A percentile compares a stretch with the other conserved stretches of the same genome.
phyloP scores from a whole-genome alignment of 1,140 invertebrate genomes.

The Drusus annulatus region DNA sequence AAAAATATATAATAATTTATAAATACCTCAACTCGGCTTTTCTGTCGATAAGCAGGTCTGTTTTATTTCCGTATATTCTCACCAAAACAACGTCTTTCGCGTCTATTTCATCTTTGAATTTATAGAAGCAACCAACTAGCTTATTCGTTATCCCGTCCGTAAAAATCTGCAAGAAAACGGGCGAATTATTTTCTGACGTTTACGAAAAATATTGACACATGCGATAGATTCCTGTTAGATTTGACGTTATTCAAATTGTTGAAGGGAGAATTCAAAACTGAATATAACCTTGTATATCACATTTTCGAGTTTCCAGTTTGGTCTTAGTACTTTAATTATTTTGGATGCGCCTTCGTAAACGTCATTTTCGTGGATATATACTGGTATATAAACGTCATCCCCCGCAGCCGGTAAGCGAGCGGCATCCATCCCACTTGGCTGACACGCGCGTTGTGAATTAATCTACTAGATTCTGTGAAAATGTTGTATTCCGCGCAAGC shows the following conservation, averaged over 20 bases:
- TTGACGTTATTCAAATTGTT: not conserved
- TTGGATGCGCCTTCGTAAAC: constrained; percentile 71
- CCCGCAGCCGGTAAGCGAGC: constrained; percentile 13
- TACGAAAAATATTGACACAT: no score
- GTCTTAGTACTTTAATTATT: constrained; percentile 71
- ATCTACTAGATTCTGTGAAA: not conserved
- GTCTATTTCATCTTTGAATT: constrained; percentile 61
- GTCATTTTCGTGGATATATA: constrained; percentile 71
- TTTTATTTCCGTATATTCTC: constrained; percentile 91
- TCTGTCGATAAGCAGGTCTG: constrained; percentile 91
- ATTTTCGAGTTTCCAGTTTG: constrained; percentile 70
- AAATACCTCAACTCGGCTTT: constrained; percentile 80
- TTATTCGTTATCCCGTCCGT: constrained; percentile 95
- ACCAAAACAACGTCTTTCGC: constrained; percentile 84
- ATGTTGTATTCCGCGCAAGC: no score
- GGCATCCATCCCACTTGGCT: constrained; percentile 32
- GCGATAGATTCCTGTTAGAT: constrained; percentile 8
- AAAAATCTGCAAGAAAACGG: constrained; percentile 77
- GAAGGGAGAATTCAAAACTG: not conserved
- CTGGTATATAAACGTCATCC: constrained; percentile 59
- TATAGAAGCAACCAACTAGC: constrained; percentile 81
- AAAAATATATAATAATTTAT: constrained; percentile 16
- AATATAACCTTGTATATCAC: constrained; percentile 71
- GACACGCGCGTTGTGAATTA: constrained; percentile 34
- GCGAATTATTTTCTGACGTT: constrained; percentile 1